Conservation (phyloP, 2,888 invertebrate genomes). For the Heteromurus nitidus region DNA sequence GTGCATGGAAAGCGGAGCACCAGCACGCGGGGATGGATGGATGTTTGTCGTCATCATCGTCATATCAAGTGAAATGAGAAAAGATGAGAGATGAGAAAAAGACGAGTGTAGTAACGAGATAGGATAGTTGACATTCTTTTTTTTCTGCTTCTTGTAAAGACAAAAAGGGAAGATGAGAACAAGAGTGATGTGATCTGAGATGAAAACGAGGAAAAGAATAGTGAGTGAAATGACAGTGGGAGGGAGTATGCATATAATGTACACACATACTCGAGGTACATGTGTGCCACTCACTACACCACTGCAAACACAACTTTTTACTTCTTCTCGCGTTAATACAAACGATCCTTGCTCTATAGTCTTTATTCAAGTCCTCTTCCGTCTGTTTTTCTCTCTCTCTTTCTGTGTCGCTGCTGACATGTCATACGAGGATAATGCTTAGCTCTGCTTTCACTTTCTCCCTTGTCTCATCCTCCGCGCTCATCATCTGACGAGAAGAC, state of each 20-base stretch:
- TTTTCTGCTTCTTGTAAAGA: slow-evolving; percentile 9
- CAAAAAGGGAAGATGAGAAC: slow-evolving; percentile 22
- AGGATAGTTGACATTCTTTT: slow-evolving; percentile 35
- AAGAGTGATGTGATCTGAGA: slow-evolving; percentile 37
- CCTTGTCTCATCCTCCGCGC: background rate
- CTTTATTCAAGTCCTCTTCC: slow-evolving; percentile 17
- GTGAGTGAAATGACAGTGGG: slow-evolving; percentile 11
- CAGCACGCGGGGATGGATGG: too few species aligned
- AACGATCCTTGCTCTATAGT: slow-evolving; percentile 3
- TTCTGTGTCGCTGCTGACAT: background rate
- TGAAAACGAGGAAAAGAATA: background rate
- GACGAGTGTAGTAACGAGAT: slow-evolving; percentile 33
- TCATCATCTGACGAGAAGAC: background rate
- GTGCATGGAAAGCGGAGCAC: background rate
- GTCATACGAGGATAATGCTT: slow-evolving; percentile 14
- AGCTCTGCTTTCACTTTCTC: background rate
- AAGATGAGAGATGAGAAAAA: slow-evolving; percentile 19
- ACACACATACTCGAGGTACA: background rate
- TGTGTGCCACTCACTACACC: background rate
- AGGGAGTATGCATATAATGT: too few species aligned
- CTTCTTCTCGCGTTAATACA: background rate
- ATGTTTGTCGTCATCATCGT: slow-evolving; percentile 35
- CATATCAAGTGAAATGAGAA: slow-evolving; percentile 30
- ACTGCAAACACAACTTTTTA: background rate
- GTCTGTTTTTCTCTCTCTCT: slow-evolving; percentile 2